Conservation (phyloP, 2,797 vertebrate genomes). For the Pitangus sulphuratus region DNA sequence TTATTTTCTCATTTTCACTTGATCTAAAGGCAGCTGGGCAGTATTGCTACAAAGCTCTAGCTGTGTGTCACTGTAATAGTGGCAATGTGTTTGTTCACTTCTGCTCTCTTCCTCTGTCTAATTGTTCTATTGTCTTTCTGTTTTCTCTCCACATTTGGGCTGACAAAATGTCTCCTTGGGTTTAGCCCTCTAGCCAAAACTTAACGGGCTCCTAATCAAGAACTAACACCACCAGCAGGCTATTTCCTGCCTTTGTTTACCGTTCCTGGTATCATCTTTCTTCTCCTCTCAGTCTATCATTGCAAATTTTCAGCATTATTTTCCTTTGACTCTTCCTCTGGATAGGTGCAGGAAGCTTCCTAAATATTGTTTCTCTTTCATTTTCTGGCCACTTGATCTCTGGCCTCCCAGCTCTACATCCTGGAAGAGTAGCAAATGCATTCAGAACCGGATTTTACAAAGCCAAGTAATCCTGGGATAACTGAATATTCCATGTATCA, state of each 20-base stretch:
- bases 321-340: background rate
- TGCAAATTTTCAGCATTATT: background rate
- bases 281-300: background rate
- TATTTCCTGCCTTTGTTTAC: conserved; percentile 63
- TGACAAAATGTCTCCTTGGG: conserved; percentile 51
- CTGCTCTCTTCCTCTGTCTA: conserved; percentile 51
- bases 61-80: conserved; percentile 40
- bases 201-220: conserved; percentile 46
- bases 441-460: background rate
- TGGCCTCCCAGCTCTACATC: background rate
- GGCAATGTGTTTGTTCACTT: conserved; percentile 54
- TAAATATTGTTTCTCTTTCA: background rate
- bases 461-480: background rate
- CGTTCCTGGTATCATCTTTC: conserved; percentile 33
- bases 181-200: conserved; percentile 65
- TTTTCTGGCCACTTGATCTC: background rate
- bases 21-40: conserved; percentile 53
- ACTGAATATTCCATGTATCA: background rate
- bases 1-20: conserved; percentile 67
- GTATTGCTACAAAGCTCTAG: conserved; percentile 40
- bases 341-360: background rate
- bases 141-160: conserved; percentile 39
- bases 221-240: conserved; percentile 46
- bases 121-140: conserved; percentile 56
- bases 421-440: background rate